phyloP scores from a whole-genome alignment of 2,888 invertebrate species.

The Drosophila rellima region DNA sequence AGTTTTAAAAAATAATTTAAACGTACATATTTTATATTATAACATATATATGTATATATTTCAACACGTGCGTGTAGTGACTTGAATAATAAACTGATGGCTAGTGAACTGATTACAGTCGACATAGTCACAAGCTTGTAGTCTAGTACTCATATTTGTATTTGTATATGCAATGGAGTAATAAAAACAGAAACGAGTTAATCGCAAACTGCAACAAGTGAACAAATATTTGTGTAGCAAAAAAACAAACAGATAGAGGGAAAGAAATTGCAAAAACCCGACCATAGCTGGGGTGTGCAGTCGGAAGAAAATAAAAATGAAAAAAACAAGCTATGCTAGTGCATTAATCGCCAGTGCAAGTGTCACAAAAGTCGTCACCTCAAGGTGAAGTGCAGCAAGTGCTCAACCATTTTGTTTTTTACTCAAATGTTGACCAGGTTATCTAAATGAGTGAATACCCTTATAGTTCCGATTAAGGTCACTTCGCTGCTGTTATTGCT shows the following conservation, averaged over 20 bases:
- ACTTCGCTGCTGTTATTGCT: slow-evolving; percentile 4
- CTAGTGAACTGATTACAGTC: slow-evolving; percentile 27
- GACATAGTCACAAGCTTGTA: neutral
- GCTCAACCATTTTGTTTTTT: slow-evolving; percentile 29
- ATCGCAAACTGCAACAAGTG: slow-evolving; percentile 31
- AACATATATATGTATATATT: too few relatives aligned
- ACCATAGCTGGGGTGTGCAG: slow-evolving; percentile 22
- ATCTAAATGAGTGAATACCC: slow-evolving; percentile 39
- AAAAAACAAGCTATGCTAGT: slow-evolving; percentile 27
- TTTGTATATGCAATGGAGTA: slow-evolving; percentile 1
- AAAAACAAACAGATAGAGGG: slow-evolving; percentile 17
- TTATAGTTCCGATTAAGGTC: slow-evolving; percentile 50
- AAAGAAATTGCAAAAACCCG: slow-evolving; percentile 28
- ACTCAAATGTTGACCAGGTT: slow-evolving; percentile 33
- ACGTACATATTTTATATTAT: too few relatives aligned
- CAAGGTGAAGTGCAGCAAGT: slow-evolving; percentile 61
- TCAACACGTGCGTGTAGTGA: slow-evolving; percentile 11
- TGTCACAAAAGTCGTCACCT: slow-evolving; percentile 59
- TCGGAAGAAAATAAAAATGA: slow-evolving; percentile 2
- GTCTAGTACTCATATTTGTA: slow-evolving; percentile 1
- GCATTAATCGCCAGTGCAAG: slow-evolving; percentile 48
- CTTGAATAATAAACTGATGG: slow-evolving; percentile 26
- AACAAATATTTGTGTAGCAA: slow-evolving; percentile 43
- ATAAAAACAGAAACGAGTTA: slow-evolving; percentile 13
- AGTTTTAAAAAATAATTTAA: neutral